These are phyloP conservation scores for Ectropis grisescens DNA, from an alignment of 1,140 invertebrate species.

Conservation along the genomic window DNA sequence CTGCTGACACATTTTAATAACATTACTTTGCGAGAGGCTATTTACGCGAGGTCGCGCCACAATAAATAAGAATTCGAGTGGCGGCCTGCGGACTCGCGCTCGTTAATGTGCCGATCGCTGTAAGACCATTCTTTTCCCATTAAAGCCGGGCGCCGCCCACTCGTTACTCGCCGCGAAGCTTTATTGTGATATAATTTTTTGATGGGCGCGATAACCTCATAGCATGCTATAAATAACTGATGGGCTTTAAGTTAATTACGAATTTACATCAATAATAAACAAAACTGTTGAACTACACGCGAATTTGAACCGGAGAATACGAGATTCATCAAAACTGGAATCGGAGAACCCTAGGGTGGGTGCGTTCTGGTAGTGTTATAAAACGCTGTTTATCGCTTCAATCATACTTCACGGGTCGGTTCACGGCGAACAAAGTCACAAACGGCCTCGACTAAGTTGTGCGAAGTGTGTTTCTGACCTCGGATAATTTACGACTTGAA, in stretches of 20 bases:
- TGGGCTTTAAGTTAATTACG: too few species aligned
- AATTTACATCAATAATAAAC: too few species aligned
- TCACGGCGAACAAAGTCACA: slow-evolving; percentile 33
- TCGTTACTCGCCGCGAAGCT: too few species aligned
- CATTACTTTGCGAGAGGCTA: slow-evolving; percentile 62
- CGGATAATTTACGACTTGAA: slow-evolving; percentile 52
- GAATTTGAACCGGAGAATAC: too few species aligned
- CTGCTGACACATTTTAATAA: slow-evolving; percentile 69
- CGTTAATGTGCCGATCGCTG: slow-evolving; percentile 47
- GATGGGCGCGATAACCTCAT: too few species aligned
- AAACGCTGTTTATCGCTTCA: slow-evolving; percentile 16
- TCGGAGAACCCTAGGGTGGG: too few species aligned
- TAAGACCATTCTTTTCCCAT: slow-evolving; percentile 50
- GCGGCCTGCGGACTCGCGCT: slow-evolving; percentile 47
- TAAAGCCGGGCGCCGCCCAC: slow-evolving; percentile 13
- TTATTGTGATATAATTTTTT: too few species aligned
- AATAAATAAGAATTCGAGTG: slow-evolving; percentile 63
- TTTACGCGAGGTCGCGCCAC: slow-evolving; percentile 55
- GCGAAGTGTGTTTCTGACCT: slow-evolving; percentile 35
- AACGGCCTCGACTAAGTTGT: slow-evolving; percentile 28
- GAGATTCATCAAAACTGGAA: too few species aligned
- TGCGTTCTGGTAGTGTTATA: too few species aligned
- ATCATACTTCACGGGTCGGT: slow-evolving; percentile 25
- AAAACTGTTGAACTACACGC: too few species aligned
- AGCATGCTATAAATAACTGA: too few species aligned